phyloP scores from a whole-genome alignment of 2,888 invertebrate species.

The Mayetiola destructor region DNA sequence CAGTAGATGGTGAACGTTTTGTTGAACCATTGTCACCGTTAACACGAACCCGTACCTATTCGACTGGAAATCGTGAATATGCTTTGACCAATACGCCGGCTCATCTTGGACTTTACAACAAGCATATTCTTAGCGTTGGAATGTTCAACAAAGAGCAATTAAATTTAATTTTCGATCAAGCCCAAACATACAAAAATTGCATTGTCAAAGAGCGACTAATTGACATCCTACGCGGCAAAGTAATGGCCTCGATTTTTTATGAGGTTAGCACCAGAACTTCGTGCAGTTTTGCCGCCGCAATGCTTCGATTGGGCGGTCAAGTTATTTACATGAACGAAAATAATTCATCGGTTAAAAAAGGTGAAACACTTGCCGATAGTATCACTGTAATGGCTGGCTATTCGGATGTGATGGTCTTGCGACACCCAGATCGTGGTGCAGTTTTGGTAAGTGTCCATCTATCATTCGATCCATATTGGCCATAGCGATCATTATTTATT shows the following conservation, averaged over 20 bases:
- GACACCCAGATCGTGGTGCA: conserved; percentile 88
- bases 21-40: conserved; percentile 31
- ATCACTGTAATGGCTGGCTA: conserved; percentile 81
- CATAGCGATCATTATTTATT: conserved; percentile 17
- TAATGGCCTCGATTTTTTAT: conserved; percentile 93
- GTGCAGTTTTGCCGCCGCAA: conserved; percentile 92
- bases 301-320: conserved; percentile 88
- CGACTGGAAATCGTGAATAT: conserved; percentile 41
- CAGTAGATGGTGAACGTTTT: conserved; percentile 39
- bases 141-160: conserved; percentile 78
- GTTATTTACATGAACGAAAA: conserved; percentile 82
- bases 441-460: conserved; percentile 56
- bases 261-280: conserved; percentile 95
- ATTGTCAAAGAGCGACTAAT: conserved; percentile 77
- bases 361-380: conserved; percentile 85
- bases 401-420: conserved; percentile 81
- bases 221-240: conserved; percentile 76
- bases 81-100: conserved; percentile 18
- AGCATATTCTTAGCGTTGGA: conserved; percentile 72
- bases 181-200: conserved; percentile 69
- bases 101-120: conserved; percentile 46
- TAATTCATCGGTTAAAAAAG: conserved; percentile 89
- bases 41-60: conserved; percentile 42
- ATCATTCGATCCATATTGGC: too few relatives aligned
- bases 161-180: conserved; percentile 87